These are phyloP conservation scores for Microtus montanus DNA, from an alignment of 2,113 vertebrate species.

Conservation along the genomic window DNA sequence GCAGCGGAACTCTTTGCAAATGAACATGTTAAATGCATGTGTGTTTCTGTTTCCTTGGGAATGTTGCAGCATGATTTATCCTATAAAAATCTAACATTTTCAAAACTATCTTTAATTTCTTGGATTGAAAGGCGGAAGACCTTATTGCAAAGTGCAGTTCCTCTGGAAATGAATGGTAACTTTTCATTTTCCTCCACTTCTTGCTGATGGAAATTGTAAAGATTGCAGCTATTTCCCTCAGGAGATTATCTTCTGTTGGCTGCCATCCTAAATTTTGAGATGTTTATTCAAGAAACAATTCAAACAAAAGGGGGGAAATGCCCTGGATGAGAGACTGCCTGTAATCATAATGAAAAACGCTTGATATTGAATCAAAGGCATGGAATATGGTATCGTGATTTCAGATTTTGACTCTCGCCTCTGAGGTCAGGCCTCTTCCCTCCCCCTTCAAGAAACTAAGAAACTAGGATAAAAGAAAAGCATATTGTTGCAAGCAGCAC, in stretches of 20 bases:
- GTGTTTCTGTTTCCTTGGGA: constrained; percentile 30
- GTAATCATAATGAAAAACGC: constrained; percentile 75
- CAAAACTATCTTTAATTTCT: neutral
- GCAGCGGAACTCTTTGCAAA: neutral
- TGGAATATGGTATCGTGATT: constrained; percentile 67
- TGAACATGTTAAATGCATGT: neutral
- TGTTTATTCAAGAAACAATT: constrained; percentile 81
- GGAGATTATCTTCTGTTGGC: constrained; percentile 80
- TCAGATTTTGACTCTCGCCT: constrained; percentile 50
- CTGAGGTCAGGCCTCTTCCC: neutral
- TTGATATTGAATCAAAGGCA: constrained; percentile 71
- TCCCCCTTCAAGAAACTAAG: neutral
- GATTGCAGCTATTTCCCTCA: constrained; percentile 73
- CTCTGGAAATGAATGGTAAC: constrained; percentile 66
- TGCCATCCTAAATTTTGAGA: constrained; percentile 76
- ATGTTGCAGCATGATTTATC: neutral
- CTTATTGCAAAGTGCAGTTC: constrained; percentile 14
- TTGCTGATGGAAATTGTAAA: constrained; percentile 76
- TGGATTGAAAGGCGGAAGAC: constrained; percentile 45
- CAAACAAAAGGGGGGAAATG: constrained; percentile 82
- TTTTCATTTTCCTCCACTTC: constrained; percentile 69
- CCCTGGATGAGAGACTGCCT: constrained; percentile 69
- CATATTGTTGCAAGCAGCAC: neutral
- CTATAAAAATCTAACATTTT: constrained; percentile 36
- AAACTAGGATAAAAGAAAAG: constrained; percentile 55